Evolutionary conservation across 37 sponge, comb jelly and placozoan genomes (phyloP), one percentile per base, ranked within the genome.

Genomic region (Axinella damicornis): DNA sequence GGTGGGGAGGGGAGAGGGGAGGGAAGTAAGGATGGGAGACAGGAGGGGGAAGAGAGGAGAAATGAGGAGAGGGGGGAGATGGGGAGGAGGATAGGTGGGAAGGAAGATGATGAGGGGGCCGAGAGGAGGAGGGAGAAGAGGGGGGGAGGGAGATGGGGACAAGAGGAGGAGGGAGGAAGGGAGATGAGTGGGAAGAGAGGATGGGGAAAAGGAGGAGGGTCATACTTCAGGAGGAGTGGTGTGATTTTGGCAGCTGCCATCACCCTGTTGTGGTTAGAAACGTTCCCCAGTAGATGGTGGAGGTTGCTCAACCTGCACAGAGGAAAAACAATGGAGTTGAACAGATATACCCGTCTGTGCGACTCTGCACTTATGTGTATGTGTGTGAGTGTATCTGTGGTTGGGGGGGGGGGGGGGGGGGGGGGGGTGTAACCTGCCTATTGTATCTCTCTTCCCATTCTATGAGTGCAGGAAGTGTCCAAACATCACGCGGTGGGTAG

Each of bases 381-480:
- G 4, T 46, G 46, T 9, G 9, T 46, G 46, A 12, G 46, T 46
- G 46, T 46, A n/a, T n/a, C n/a, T n/a, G n/a, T n/a, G n/a, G n/a
- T n/a, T n/a, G n/a, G n/a, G n/a, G 14, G 5, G 9, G 61, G 61
- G 6, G 24, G n/a, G 54, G 52, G 53, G 21, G 18, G 46, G 9
- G 46, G 6, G 25, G 36, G 6, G 5, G 71, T 41, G 34, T 22
- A 57, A 87, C 92, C 82, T 76, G 77, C 92, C 93, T 31, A 97
- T 95, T 31, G 97, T 97, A 71, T 97, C 97, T 22, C 97, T 92
- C 36, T 79, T 77, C 12, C 97, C 97, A 57, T 74, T 81, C 46
- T 92, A 92, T 18, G 31, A 27, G 38, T 95, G 67, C 66, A 94
- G 82, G 32, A 97, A 91, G 60, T 90, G 96, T 19, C 92, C 84